phyloP scores from a whole-genome alignment of 2,113 vertebrate species.

The Alces alces region DNA sequence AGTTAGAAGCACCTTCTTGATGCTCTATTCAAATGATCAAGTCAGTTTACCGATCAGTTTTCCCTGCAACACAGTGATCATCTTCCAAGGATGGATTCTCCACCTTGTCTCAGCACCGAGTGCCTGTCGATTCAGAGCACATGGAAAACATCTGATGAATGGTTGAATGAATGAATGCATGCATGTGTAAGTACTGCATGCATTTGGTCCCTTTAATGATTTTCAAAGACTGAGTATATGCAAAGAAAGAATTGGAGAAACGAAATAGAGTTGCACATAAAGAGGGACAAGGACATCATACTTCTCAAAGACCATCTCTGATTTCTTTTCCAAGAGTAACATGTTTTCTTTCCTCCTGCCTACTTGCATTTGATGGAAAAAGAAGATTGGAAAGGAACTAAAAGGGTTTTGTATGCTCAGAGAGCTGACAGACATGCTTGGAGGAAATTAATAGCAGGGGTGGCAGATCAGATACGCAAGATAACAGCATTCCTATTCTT shows the following conservation, averaged over 20 bases:
- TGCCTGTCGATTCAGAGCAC: too few relatives aligned
- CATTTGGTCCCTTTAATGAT: not conserved
- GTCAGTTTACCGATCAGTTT: not conserved
- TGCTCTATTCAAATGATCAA: not conserved
- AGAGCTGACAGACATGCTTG: not conserved
- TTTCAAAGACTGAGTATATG: not conserved
- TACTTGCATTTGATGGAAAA: not conserved
- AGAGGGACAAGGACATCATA: not conserved
- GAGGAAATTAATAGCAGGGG: not conserved
- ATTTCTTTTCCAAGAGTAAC: not conserved
- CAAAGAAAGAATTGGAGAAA: not conserved
- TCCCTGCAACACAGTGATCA: not conserved
- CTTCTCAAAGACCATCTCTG: not conserved
- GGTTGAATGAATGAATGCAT: not conserved
- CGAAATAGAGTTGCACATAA: not conserved
- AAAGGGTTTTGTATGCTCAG: not conserved
- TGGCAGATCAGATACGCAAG: not conserved
- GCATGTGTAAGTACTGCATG: not conserved
- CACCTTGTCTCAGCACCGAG: not conserved
- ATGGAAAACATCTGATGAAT: not conserved
- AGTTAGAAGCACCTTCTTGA: not conserved
- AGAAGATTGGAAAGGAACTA: not conserved
- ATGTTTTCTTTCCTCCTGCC: not conserved
- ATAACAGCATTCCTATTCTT: not conserved
- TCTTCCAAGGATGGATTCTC: not conserved